Conservation (phyloP, 1,140 invertebrate genomes). For the Conus betulinus region DNA sequence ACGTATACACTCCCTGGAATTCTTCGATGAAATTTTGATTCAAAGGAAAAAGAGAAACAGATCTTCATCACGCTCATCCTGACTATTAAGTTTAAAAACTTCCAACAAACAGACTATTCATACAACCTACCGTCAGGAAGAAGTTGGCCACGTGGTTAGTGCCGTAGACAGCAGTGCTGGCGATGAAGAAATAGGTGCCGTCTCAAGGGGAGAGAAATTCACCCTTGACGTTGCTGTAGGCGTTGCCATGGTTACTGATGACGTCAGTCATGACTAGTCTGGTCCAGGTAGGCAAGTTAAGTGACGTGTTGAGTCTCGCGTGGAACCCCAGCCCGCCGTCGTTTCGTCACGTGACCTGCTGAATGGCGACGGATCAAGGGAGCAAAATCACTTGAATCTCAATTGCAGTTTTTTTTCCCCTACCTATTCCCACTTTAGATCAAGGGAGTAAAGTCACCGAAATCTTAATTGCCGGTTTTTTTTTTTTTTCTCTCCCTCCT, state of each 20-base stretch:
- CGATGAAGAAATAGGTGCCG: conserved; percentile 17
- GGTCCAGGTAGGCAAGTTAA: not conserved
- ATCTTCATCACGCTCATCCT: not conserved
- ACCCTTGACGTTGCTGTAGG: not conserved
- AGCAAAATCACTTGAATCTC: too few species aligned
- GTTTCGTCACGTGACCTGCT: too few species aligned
- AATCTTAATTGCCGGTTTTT: too few species aligned
- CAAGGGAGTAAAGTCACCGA: too few species aligned
- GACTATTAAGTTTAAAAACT: too few species aligned
- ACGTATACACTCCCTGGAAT: not conserved
- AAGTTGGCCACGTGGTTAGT: not conserved
- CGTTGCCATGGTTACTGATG: not conserved
- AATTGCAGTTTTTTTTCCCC: too few species aligned
- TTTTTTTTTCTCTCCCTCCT: too few species aligned
- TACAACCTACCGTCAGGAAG: not conserved
- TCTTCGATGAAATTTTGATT: not conserved
- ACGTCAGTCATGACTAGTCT: not conserved
- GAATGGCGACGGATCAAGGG: too few species aligned
- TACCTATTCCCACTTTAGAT: too few species aligned
- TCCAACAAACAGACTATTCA: not conserved
- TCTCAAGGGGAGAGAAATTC: not conserved
- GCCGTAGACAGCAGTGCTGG: not conserved
- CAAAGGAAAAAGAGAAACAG: not conserved
- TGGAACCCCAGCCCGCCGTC: conserved; percentile 10
- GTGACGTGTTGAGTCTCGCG: not conserved